Evolutionary conservation across 2,797 vertebrate species (phyloP), one percentile per base, ranked within the genome.

Genomic region (Parauchenoglanis punctatus): DNA sequence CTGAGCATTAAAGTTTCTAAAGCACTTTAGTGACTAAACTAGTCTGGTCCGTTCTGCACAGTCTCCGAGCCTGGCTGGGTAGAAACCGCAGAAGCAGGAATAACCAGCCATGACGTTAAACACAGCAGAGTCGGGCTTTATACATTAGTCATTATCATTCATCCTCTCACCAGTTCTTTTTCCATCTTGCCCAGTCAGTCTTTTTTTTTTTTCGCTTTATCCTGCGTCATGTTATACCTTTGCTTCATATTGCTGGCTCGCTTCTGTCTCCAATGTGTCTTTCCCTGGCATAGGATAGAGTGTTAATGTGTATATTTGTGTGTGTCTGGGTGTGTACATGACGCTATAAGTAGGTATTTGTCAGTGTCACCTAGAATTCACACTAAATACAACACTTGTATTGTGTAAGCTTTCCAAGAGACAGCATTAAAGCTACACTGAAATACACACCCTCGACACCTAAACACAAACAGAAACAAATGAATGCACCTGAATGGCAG

Each of bases 71-170:
- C 20, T 25, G 58, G 7, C 58, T 46, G 78, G 59, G 59, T 81
- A 13, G 0, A 17, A 81, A 7, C 61, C 61, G 56, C 35, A 59
- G 56, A 12, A 46, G 59, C 23, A 65, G 40, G 59, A 82, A 65
- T 81, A 81, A 81, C 59, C 40, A n/a, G 59, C 58, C 12, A 63
- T 82, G 80, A 65, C 23, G 40, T 28, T 65, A 49, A 63, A 81
- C 23, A 28, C 80, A n/a, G 80, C 12, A 28, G 58, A 46, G 20
- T 81, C 56, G 31, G 31, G 56, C 35, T 82, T 61, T 46, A n/a
- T 46, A n/a, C 13, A 65, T 46, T 63, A 82, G 59, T 65, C 80
- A 81, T 81, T 44, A 18, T 81, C 40, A n/a, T 28, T 28, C 56
- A 59, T 40, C 58, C 58, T 63, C 44, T 81, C 78, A 61, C 58